phyloP scores from a whole-genome alignment of 92 coral and sea anemone genomes.

The Paramuricea clavata region DNA sequence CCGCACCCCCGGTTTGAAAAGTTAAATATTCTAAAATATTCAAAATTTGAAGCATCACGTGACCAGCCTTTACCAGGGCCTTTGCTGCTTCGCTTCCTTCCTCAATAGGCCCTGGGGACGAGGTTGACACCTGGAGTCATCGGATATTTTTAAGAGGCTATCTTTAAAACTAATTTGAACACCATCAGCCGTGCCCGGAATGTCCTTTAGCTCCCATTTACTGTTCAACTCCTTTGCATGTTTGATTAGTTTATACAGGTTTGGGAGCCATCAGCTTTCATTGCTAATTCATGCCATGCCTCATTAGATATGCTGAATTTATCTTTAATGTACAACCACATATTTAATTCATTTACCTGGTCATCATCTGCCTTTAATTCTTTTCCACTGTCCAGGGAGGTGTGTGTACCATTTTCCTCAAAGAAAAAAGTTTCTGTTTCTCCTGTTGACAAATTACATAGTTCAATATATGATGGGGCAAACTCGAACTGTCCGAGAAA shows the following conservation, averaged over 20 bases:
- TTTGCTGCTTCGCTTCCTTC: no score
- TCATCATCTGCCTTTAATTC: slow-evolving; percentile 24
- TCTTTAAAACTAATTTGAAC: slow-evolving; percentile 25
- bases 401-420: slow-evolving; percentile 13
- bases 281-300: slow-evolving; percentile 50
- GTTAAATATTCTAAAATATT: no score
- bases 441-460: slow-evolving; percentile 37
- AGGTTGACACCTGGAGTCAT: neutral
- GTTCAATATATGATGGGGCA: slow-evolving; percentile 66
- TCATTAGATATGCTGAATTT: slow-evolving; percentile 18
- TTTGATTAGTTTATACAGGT: neutral
- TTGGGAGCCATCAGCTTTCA: slow-evolving; percentile 7
- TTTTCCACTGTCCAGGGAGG: neutral
- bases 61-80: no score
- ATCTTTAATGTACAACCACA: slow-evolving; percentile 34
- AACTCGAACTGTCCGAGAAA: slow-evolving; percentile 51
- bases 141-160: slow-evolving; percentile 15
- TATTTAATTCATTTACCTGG: slow-evolving; percentile 29
- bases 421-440: slow-evolving; percentile 20
- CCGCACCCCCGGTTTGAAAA: no score
- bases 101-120: no score
- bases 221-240: neutral
- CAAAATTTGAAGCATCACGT: no score
- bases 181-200: slow-evolving; percentile 37
- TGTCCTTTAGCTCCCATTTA: slow-evolving; percentile 32